These are phyloP conservation scores for Leptocoma aspasia DNA, from an alignment of 2,113 vertebrate genomes.

Conservation along the genomic window DNA sequence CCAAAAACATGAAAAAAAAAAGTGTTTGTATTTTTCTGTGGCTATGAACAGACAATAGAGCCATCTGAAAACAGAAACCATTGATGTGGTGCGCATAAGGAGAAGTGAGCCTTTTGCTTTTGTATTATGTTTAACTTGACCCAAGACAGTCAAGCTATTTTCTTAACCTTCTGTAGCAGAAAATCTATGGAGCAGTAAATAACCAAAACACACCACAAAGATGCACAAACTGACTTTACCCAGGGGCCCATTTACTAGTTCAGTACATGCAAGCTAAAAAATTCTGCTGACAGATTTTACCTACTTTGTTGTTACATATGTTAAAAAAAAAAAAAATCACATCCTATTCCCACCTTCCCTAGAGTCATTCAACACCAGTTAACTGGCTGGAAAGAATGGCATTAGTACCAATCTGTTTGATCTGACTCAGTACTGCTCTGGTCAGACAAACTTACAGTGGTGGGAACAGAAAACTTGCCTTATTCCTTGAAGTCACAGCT, in stretches of 20 bases:
- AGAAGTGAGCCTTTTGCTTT: neutral
- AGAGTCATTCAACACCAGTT: neutral
- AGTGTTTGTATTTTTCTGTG: accelerated
- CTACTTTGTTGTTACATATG: neutral
- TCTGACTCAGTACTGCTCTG: neutral
- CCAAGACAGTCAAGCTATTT: neutral
- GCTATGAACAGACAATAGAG: neutral
- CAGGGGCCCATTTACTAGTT: neutral
- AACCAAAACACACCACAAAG: neutral
- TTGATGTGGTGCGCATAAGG: accelerated
- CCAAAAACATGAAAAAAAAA: neutral
- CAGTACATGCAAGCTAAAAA: neutral
- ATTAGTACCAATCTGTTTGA: neutral
- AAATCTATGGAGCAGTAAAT: neutral
- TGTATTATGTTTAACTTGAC: neutral
- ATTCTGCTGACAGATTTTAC: neutral
- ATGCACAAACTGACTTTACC: neutral
- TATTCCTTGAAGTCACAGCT: neutral
- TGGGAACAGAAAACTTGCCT: neutral
- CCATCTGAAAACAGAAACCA: neutral
- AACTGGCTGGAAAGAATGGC: neutral
- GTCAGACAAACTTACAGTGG: neutral
- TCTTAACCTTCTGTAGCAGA: neutral
- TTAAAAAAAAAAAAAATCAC: neutral
- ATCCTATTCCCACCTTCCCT: neutral